Evolutionary conservation across 92 coral and sea anemone genomes (phyloP).

Genomic region (Isaurus tuberculatus): DNA sequence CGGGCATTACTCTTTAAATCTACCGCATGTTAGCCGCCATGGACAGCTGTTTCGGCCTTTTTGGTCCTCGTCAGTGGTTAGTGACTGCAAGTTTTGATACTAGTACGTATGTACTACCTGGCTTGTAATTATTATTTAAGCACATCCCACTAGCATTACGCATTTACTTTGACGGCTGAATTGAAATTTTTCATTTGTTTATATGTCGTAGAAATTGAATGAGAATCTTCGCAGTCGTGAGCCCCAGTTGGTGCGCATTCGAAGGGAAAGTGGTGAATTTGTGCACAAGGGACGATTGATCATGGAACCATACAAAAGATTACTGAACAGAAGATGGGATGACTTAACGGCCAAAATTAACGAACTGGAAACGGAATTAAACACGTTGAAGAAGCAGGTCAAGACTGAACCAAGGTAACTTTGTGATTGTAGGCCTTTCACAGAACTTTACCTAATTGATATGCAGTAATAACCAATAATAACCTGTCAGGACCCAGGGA

Average conservation of each 20-base stretch:
- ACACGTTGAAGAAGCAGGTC: constrained; percentile 64
- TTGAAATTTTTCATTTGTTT: not conserved
- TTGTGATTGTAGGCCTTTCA: not conserved
- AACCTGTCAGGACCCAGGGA: too few relatives aligned
- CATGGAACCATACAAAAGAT: constrained; percentile 96
- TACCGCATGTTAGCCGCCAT: too few relatives aligned
- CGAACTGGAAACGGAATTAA: constrained; percentile 83
- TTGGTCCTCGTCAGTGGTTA: too few relatives aligned
- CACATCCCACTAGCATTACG: too few relatives aligned
- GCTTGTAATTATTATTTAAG: too few relatives aligned
- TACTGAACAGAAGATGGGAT: constrained; percentile 93
- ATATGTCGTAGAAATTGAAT: constrained; percentile 65
- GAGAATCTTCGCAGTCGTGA: constrained; percentile 82
- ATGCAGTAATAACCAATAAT: too few relatives aligned
- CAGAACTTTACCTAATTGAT: not conserved
- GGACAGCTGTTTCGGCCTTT: too few relatives aligned
- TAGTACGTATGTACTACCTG: too few relatives aligned
- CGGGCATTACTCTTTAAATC: too few relatives aligned
- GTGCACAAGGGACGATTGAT: constrained; percentile 84
- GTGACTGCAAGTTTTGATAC: too few relatives aligned
- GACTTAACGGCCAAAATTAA: constrained; percentile 76
- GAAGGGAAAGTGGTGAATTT: constrained; percentile 89
- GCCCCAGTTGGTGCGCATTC: constrained; percentile 81
- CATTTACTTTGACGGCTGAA: too few relatives aligned
- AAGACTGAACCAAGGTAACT: constrained; percentile 44